phyloP scores from a whole-genome alignment of 2,888 invertebrate genomes.

The Nemapogon koenigi region DNA sequence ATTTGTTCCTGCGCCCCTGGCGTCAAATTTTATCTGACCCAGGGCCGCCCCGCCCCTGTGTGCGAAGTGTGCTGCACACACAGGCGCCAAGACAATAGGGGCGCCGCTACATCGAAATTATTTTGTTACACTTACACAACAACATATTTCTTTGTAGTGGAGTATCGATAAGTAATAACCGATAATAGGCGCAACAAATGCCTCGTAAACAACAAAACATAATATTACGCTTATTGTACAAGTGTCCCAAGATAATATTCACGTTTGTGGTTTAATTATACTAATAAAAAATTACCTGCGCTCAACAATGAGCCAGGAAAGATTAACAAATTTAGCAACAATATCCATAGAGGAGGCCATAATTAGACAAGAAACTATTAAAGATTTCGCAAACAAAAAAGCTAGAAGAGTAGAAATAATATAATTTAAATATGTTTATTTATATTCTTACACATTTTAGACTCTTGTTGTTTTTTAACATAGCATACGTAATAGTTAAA shows the following conservation, averaged over 20 bases:
- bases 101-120: too few species aligned
- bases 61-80: not conserved
- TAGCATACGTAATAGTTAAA: constrained; percentile 15
- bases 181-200: constrained; percentile 2
- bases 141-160: not conserved
- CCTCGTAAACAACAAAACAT: constrained; percentile 11
- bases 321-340: constrained; percentile 18
- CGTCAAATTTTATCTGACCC: too few species aligned
- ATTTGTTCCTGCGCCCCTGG: too few species aligned
- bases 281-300: constrained; percentile 17
- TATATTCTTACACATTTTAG: constrained; percentile 12
- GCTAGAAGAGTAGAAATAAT: constrained; percentile 18
- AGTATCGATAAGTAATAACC: not conserved
- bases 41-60: not conserved
- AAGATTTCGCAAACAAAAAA: constrained; percentile 19
- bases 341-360: constrained; percentile 18
- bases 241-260: constrained; percentile 4
- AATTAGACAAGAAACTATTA: constrained; percentile 18
- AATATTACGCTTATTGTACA: constrained; percentile 7
- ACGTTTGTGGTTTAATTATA: not conserved
- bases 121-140: not conserved
- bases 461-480: constrained; percentile 13
- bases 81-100: not conserved
- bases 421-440: constrained; percentile 14
- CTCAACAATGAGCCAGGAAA: constrained; percentile 16